A percentile compares a stretch with the other conserved stretches of the same genome.
Evolutionary conservation across 2,113 vertebrate genomes (phyloP).

Genomic region (Neogobius melanostomus): DNA sequence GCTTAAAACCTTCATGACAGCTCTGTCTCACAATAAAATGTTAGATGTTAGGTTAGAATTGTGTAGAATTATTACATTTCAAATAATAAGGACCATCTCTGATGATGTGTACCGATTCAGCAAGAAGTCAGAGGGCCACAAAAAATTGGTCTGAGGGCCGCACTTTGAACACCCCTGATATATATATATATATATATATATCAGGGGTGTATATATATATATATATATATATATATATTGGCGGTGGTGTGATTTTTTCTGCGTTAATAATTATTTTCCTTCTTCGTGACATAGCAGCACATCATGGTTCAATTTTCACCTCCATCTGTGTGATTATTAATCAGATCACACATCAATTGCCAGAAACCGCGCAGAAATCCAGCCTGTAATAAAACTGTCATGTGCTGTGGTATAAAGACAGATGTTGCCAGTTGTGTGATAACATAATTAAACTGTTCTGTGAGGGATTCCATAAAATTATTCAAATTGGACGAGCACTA

Average conservation of each 20-base stretch:
- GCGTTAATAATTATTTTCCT: constrained; percentile 66
- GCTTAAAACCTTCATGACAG: no score
- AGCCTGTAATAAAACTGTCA: constrained; percentile 89
- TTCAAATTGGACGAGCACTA: constrained; percentile 86
- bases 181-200: no score
- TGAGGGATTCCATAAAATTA: constrained; percentile 85
- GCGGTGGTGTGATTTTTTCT: constrained; percentile 50
- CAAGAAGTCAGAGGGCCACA: no score
- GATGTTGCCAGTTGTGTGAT: constrained; percentile 86
- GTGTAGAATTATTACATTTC: no score
- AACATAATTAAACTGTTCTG: constrained; percentile 86
- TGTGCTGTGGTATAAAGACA: constrained; percentile 85
- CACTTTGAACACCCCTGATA: no score
- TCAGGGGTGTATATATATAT: no score
- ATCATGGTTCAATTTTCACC: constrained; percentile 81
- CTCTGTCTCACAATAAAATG: no score
- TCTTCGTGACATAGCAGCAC: constrained; percentile 60
- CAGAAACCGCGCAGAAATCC: constrained; percentile 83
- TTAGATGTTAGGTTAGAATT: no score
- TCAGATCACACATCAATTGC: constrained; percentile 84
- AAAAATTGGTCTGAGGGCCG: no score
- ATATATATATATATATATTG: constrained; percentile 25
- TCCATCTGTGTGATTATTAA: constrained; percentile 83
- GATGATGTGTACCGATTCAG: no score
- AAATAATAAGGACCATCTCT: no score